phyloP scores from a whole-genome alignment of 2,797 vertebrate genomes.

The Macropodus opercularis region DNA sequence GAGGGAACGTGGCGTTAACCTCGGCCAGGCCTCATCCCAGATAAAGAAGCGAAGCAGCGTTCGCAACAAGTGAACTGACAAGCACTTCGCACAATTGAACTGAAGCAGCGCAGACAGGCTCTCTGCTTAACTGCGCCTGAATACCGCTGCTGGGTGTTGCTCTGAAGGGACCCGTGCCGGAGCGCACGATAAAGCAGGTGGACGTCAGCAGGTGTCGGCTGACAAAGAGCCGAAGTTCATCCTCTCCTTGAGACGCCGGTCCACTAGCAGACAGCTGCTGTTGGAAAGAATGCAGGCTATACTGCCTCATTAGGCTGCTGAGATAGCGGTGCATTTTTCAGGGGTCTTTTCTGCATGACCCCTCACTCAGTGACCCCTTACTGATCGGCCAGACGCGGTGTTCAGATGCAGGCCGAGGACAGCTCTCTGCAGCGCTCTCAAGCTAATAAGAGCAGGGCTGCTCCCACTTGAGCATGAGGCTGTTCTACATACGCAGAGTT shows the following conservation, averaged over 20 bases:
- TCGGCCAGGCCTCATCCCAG: conserved; percentile 52
- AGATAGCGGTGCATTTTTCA: conserved; percentile 36
- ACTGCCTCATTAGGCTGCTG: conserved; percentile 36
- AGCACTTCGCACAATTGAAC: conserved; percentile 64
- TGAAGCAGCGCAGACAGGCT: conserved; percentile 61
- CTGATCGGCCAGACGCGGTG: conserved; percentile 26
- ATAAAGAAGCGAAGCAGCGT: conserved; percentile 57
- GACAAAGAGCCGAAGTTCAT: conserved; percentile 29
- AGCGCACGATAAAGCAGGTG: conserved; percentile 39
- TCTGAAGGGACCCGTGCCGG: conserved; percentile 42
- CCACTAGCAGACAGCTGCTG: conserved; percentile 1
- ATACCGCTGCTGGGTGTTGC: conserved; percentile 58
- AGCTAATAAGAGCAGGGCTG: conserved; percentile 54
- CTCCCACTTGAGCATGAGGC: too few relatives aligned
- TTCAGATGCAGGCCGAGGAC: conserved; percentile 51
- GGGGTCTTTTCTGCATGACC: conserved; percentile 34
- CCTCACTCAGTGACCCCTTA: conserved; percentile 42
- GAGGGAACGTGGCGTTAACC: conserved; percentile 53
- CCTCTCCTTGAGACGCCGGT: conserved; percentile 3
- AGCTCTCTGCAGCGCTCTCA: conserved; percentile 52
- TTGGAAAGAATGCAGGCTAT: conserved; percentile 9
- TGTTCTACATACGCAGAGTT: conserved; percentile 12
- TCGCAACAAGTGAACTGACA: conserved; percentile 57
- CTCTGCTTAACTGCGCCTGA: conserved; percentile 62
- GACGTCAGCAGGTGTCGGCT: conserved; percentile 37